Evolutionary conservation across 2,797 vertebrate species (phyloP), one percentile per base, ranked within the genome.

Genomic region (Cyclopterus lumpus): DNA sequence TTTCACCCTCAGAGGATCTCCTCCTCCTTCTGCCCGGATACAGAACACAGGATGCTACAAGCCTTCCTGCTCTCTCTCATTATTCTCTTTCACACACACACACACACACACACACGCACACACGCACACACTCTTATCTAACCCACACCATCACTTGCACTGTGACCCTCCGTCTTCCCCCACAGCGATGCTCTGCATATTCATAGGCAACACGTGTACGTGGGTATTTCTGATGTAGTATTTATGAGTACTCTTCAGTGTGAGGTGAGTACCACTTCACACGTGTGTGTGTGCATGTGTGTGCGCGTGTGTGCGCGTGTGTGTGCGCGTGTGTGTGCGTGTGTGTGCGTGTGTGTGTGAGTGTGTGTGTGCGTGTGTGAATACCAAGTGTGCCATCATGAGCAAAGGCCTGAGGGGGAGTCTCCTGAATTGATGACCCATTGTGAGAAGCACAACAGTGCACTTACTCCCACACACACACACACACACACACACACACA

Each of bases 401-500:
- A 71, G 38, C 7, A 1, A 20, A 36, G 15, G 64, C 53, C 63
- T 69, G 59, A 72, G 26, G 70, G 70, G 20, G 77, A 15, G 63
- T 71, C 64, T 74, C 65, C 70, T 77, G 67, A 82, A 79, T 90
- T 82, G 79, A 84, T 81, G 36, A 71, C 36, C 80, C 58, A 83
- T 78, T 88, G 79, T 84, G 59, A 65, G 42, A 62, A 71, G 42
- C 61, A 79, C 69, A 74, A 67, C 72, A 55, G 55, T n/a, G 32
- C 63, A 81, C 53, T 73, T 30, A 42, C 34, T 64, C 67, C 22
- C 63, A 65, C 63, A 76, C 8, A 36, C 24, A 60, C 66, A 26
- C 73, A 59, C 32, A 54, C 8, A 63, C 54, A 65, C 44, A 59
- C 62, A 68, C 42, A 54, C 67, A 64, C 44, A 22, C 49, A 49